Evolutionary conservation across 2,113 vertebrate species (phyloP), one percentile per base, ranked within the genome.

Genomic region (Dasyurus viverrinus): DNA sequence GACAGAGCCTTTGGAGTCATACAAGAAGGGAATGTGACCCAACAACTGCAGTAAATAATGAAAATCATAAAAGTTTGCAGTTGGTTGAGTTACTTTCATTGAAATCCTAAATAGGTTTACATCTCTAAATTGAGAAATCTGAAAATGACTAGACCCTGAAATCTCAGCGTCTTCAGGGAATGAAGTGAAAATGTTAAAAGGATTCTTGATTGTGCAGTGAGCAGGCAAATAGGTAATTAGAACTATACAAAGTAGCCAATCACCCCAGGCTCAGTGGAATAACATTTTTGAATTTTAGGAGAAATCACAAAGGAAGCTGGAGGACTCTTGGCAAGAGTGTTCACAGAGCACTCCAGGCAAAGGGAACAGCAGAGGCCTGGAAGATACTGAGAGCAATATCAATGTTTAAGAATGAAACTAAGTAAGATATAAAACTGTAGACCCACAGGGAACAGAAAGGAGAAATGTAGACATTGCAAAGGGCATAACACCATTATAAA

Each of bases 221-320:
- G 90, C 23, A 92, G 57, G 91, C 93, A 97, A 95, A 97, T 94
- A 97, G 48, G 76, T 93, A 94, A 96, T 95, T 95, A 97, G 19
- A 96, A 93, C 23, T 53, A 60, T 91, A 76, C 54, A 95, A 93
- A 97, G 89, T 55, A 93, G 11, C 11, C 93, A 94, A 90, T 96
- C 52, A 57, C 94, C 55, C 68, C 54, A 89, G 42, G 23, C 54
- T 94, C 90, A 89, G 42, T n/a, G 60, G 89, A 97, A 93, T 92
- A 93, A 92, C 0, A 0, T 84, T 96, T 96, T 91, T 91, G 53
- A 94, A 60, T 92, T 94, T 92, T 96, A 47, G 42, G 89, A 93
- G 93, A 97, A 96, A 46, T 24, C 92, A 91, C 22, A 53, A 95
- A 84, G 96, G 91, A 95, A 48, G 89, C 50, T 57, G 84, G n/a